phyloP scores from a whole-genome alignment of 2,888 invertebrate species.

The Cistogaster globosa region DNA sequence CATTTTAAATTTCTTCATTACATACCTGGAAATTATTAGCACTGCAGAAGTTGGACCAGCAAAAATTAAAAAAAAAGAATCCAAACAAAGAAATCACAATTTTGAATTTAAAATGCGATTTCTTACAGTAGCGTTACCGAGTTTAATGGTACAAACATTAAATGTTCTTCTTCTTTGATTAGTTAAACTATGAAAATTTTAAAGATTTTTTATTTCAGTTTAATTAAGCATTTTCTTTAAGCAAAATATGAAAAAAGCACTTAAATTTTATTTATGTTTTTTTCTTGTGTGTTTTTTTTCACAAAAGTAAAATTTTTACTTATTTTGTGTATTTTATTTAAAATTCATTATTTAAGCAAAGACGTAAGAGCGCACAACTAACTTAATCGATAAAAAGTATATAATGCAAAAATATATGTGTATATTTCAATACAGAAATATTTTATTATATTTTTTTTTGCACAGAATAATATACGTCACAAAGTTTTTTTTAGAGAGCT shows the following conservation, averaged over 20 bases:
- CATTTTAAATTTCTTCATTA: conserved; percentile 11
- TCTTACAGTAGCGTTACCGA: background rate
- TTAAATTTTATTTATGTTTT: conserved; percentile 35
- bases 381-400: conserved; percentile 62
- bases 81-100: conserved; percentile 21
- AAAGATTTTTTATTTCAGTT: conserved; percentile 10
- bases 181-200: background rate
- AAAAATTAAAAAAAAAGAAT: conserved; percentile 14
- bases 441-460: conserved; percentile 44
- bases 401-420: conserved; percentile 34
- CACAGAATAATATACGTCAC: conserved; percentile 57
- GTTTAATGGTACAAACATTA: conserved; percentile 28
- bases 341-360: conserved; percentile 27
- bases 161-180: conserved; percentile 8
- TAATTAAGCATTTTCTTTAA: background rate
- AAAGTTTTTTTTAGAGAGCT: conserved; percentile 47
- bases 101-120: conserved; percentile 23
- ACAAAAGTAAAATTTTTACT: conserved; percentile 21
- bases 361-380: conserved; percentile 35
- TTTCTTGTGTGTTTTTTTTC: conserved; percentile 35
- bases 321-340: background rate
- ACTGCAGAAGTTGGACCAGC: conserved; percentile 76
- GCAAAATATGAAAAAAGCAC: background rate
- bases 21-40: conserved; percentile 82
- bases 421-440: conserved; percentile 15